Percentiles rank a stretch among this genome's conserved stretches.
These are phyloP conservation scores for Ariolimax columbianus DNA, from an alignment of 2,888 invertebrate species.

Conservation along the genomic window DNA sequence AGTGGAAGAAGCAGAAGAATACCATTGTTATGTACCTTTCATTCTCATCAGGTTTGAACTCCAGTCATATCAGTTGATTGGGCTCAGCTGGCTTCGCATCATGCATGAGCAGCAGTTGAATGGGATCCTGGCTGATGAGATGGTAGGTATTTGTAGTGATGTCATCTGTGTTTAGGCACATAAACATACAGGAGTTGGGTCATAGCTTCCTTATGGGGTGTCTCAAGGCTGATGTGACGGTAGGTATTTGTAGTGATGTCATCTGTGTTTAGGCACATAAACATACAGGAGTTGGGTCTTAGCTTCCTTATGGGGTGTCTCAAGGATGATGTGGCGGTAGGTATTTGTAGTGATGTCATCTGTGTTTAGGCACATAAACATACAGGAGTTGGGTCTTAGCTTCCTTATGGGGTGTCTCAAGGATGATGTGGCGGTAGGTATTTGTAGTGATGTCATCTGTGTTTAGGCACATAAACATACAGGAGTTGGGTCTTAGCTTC, in stretches of 20 bases:
- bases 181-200: too few species aligned
- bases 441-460: not conserved
- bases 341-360: not conserved
- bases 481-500: too few species aligned
- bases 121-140: slow-evolving; percentile 97
- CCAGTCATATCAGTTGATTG: slow-evolving; percentile 85
- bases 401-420: too few species aligned
- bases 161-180: too few species aligned
- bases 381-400: too few species aligned
- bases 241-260: slow-evolving; percentile 53
- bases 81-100: slow-evolving; percentile 94
- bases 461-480: too few species aligned
- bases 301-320: too few species aligned
- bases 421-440: slow-evolving; percentile 93
- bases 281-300: too few species aligned
- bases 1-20: too few species aligned
- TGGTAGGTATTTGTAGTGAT: slow-evolving; percentile 81
- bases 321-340: slow-evolving; percentile 95
- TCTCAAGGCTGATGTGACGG: slow-evolving; percentile 98
- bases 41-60: slow-evolving; percentile 84
- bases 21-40: not conserved
- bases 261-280: too few species aligned
- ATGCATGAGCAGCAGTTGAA: slow-evolving; percentile 93
- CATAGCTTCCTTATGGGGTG: too few species aligned
- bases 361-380: too few species aligned